These are phyloP conservation scores for Pocillopora damicornis DNA, from an alignment of 64 coral and sea anemone genomes.

Conservation along the genomic window DNA sequence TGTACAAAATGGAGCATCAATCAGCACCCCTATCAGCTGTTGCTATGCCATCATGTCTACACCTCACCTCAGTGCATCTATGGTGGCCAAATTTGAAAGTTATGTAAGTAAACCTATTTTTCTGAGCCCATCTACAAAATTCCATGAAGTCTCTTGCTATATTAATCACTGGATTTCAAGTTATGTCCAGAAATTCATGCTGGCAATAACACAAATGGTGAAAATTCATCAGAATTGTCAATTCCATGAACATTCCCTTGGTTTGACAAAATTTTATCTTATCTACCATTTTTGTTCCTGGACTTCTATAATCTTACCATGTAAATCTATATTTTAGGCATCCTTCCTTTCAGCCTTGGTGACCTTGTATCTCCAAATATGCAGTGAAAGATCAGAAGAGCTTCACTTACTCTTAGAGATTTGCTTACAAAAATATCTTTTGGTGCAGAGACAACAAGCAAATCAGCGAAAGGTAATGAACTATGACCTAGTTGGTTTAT, in stretches of 20 bases:
- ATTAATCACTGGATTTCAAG: too few relatives aligned
- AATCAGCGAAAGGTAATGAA: constrained; percentile 72
- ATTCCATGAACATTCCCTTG: too few relatives aligned
- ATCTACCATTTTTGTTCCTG: not conserved
- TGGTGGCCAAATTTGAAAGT: constrained; percentile 71
- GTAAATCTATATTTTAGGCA: constrained; percentile 7
- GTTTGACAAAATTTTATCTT: too few relatives aligned
- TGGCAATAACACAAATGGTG: too few relatives aligned
- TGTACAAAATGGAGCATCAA: not conserved
- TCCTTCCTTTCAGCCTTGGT: constrained; percentile 36
- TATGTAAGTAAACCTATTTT: constrained; percentile 60
- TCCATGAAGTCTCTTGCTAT: not conserved
- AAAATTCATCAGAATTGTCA: too few relatives aligned
- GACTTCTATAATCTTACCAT: not conserved
- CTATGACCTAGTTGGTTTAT: not conserved
- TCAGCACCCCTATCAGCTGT: constrained; percentile 6
- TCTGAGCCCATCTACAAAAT: not conserved
- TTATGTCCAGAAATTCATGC: too few relatives aligned
- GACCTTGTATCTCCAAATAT: not conserved
- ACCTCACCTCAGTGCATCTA: constrained; percentile 30
- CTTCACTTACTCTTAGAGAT: constrained; percentile 41
- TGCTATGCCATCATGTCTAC: constrained; percentile 56
- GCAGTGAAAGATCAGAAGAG: constrained; percentile 9
- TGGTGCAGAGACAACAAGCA: constrained; percentile 56
- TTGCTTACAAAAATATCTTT: constrained; percentile 33